A percentile compares a stretch with the other conserved stretches of the same genome.
Conservation (phyloP, 1,140 invertebrate species). For the Dysdera silvatica region DNA sequence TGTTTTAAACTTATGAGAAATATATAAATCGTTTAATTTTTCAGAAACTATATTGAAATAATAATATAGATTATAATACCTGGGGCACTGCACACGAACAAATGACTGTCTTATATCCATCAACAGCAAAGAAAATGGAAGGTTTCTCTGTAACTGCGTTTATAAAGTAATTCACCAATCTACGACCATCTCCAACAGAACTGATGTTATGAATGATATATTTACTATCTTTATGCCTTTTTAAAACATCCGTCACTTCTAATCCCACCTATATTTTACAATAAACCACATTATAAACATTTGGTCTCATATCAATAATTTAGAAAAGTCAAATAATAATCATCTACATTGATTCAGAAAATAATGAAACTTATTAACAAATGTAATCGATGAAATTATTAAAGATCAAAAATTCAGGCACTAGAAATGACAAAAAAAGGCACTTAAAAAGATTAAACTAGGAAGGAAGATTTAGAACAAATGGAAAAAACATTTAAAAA, state of each 20-base stretch:
- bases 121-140: conserved; percentile 9
- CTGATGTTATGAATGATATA: conserved; percentile 13
- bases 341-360: too few species aligned
- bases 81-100: conserved; percentile 12
- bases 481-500: too few species aligned
- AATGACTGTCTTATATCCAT: conserved; percentile 16
- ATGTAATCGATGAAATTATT: too few species aligned
- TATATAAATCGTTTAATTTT: too few species aligned
- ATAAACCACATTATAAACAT: background rate
- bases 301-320: background rate
- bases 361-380: too few species aligned
- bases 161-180: conserved; percentile 16
- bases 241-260: conserved; percentile 5
- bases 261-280: background rate
- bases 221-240: background rate
- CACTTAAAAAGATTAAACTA: too few species aligned
- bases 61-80: conserved; percentile 2
- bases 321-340: too few species aligned
- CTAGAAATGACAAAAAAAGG: too few species aligned
- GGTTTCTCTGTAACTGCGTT: conserved; percentile 9
- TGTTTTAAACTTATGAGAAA: too few species aligned
- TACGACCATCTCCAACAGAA: conserved; percentile 18
- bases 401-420: too few species aligned
- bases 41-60: background rate
- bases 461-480: too few species aligned